These are phyloP conservation scores for Axis porcinus DNA, from an alignment of 2,113 vertebrate species.

Conservation along the genomic window DNA sequence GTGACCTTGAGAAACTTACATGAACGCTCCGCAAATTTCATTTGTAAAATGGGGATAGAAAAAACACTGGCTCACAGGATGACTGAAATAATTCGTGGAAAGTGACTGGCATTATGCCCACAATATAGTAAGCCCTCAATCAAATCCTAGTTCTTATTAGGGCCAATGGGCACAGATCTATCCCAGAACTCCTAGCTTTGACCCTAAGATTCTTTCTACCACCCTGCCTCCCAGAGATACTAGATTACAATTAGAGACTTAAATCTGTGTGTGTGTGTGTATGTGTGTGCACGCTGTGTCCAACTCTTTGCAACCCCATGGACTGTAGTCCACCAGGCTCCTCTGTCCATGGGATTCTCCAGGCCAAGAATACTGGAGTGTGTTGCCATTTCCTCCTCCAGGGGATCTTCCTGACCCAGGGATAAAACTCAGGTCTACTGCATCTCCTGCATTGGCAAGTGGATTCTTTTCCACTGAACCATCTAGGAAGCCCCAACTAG, in stretches of 20 bases:
- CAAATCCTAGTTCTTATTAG: background rate
- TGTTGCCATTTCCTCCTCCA: background rate
- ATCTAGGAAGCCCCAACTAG: background rate
- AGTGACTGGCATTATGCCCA: constrained; percentile 3
- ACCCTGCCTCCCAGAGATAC: background rate
- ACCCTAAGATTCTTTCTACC: background rate
- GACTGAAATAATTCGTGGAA: constrained; percentile 33
- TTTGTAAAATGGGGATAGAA: constrained; percentile 18
- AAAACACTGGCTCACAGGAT: constrained; percentile 20
- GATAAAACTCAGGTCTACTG: background rate
- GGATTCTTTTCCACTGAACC: background rate
- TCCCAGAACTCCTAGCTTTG: background rate
- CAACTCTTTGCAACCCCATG: background rate
- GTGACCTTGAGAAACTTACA: background rate
- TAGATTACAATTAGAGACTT: background rate
- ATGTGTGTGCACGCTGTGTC: background rate
- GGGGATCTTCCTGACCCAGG: background rate
- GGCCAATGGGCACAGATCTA: background rate
- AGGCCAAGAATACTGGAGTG: background rate
- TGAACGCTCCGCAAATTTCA: background rate
- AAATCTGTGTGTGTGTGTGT: background rate
- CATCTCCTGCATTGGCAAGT: background rate
- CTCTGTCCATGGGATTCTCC: background rate
- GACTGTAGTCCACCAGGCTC: background rate
- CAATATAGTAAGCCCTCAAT: background rate